Percentiles rank a stretch among this genome's conserved stretches.
These are phyloP conservation scores for Pollenia labialis DNA, from an alignment of 2,888 invertebrate species.

Conservation along the genomic window DNA sequence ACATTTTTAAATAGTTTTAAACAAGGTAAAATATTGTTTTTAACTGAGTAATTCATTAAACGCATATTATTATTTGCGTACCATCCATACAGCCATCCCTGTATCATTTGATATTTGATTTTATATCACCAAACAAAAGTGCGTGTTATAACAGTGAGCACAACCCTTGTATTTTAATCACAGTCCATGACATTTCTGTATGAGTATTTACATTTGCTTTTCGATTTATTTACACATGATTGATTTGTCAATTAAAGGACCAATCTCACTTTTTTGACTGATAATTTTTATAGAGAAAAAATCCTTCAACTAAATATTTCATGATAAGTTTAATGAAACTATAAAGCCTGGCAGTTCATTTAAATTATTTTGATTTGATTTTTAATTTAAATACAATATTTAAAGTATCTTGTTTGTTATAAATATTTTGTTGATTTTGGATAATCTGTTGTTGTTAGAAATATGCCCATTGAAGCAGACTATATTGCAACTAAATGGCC, in stretches of 20 bases:
- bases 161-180: background rate
- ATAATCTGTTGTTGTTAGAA: background rate
- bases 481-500: constrained; percentile 39
- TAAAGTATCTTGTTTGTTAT: background rate
- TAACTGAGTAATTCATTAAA: background rate
- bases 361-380: background rate
- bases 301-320: constrained; percentile 15
- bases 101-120: background rate
- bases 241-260: constrained; percentile 61
- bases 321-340: constrained; percentile 40
- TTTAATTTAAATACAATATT: constrained; percentile 2
- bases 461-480: background rate
- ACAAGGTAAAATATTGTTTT: no score
- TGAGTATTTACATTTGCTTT: constrained; percentile 40
- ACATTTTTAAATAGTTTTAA: no score
- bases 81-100: background rate
- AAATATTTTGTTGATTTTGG: background rate
- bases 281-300: constrained; percentile 11
- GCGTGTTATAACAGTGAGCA: background rate
- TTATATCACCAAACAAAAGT: background rate
- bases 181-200: background rate
- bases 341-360: constrained; percentile 13
- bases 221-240: constrained; percentile 56
- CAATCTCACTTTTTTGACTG: constrained; percentile 7
- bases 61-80: background rate